Conservation (phyloP, 1,140 invertebrate species). For the Eufriesea mexicana region DNA sequence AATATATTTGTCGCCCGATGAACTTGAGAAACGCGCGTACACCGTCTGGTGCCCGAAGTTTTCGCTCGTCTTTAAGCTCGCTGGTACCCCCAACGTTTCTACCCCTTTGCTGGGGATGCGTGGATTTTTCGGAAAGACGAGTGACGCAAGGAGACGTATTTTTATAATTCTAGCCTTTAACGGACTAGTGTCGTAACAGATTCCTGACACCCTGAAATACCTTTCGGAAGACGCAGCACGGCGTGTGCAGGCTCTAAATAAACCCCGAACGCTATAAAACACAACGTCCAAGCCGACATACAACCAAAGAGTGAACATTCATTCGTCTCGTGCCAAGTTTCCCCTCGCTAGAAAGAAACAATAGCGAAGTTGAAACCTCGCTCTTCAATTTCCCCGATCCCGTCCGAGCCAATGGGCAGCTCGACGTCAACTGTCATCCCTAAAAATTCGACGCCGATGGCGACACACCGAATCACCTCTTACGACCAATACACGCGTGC, state of each 20-base stretch:
- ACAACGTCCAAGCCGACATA: constrained; percentile 43
- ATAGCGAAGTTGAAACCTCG: constrained; percentile 7
- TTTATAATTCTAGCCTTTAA: constrained; percentile 19
- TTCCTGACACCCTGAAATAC: constrained; percentile 40
- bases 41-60: neutral
- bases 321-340: constrained; percentile 35
- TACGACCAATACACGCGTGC: too few species aligned
- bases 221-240: constrained; percentile 17
- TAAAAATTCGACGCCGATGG: too few species aligned
- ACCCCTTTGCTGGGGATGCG: too few species aligned
- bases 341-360: constrained; percentile 28
- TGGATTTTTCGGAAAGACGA: neutral
- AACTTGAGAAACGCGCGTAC: neutral
- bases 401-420: neutral
- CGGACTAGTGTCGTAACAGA: constrained; percentile 33
- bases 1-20: neutral
- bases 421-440: neutral
- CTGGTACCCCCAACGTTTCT: neutral
- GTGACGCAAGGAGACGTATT: neutral
- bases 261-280: constrained; percentile 44
- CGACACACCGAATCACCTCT: too few species aligned
- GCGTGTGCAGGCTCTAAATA: constrained; percentile 41
- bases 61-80: neutral
- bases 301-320: constrained; percentile 47
- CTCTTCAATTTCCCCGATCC: constrained; percentile 6